These are phyloP conservation scores for Caenorhabditis sp. DNA, from an alignment of 2,888 invertebrate genomes.

Conservation along the genomic window DNA sequence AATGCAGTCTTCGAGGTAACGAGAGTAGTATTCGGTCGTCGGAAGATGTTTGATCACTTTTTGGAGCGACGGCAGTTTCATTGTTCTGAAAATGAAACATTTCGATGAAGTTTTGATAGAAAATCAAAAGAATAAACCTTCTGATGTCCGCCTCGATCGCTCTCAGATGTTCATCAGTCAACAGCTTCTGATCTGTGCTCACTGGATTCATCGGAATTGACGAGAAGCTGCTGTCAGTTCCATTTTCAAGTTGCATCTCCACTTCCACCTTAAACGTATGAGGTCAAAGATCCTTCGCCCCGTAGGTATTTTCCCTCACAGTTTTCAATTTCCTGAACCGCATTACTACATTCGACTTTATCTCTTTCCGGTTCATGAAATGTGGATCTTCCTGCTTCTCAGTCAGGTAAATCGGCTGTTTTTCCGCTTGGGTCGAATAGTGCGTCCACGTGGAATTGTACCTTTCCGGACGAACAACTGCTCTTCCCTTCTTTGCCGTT, in stretches of 20 bases:
- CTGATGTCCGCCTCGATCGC: constrained; percentile 25
- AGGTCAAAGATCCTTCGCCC: no score
- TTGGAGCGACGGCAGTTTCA: constrained; percentile 13
- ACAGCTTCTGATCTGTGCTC: constrained; percentile 11
- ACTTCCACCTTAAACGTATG: no score
- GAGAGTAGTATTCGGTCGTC: constrained; percentile 31
- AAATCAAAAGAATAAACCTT: no score
- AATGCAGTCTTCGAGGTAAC: constrained; percentile 11
- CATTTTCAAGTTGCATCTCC: background rate
- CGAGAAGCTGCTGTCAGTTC: background rate
- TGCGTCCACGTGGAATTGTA: constrained; percentile 53
- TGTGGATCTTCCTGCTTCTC: constrained; percentile 30
- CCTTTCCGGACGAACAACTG: constrained; percentile 33
- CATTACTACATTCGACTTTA: constrained; percentile 21
- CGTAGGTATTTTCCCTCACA: no score
- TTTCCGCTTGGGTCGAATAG: constrained; percentile 29
- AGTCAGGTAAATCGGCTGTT: constrained; percentile 7
- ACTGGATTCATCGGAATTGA: constrained; percentile 25
- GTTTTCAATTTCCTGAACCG: constrained; percentile 29
- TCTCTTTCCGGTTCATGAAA: constrained; percentile 8
- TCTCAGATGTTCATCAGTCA: constrained; percentile 11
- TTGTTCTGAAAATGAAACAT: constrained; percentile 21
- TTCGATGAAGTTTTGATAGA: background rate
- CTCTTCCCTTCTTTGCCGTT: constrained; percentile 13
- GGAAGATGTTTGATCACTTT: constrained; percentile 11